These are phyloP conservation scores for Acleris emargana DNA, from an alignment of 2,888 invertebrate species.

Conservation along the genomic window DNA sequence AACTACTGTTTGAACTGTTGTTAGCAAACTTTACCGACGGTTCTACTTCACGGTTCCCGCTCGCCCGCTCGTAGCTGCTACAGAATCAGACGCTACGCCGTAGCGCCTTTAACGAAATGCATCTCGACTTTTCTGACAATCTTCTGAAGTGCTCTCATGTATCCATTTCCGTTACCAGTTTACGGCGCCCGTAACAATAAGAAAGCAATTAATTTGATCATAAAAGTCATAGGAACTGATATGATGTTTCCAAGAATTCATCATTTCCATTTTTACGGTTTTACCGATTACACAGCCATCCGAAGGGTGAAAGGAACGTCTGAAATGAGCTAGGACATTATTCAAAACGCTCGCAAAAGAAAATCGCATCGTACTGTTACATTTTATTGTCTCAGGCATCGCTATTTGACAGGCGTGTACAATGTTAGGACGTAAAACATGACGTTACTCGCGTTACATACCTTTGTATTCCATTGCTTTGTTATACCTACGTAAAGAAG, in stretches of 20 bases:
- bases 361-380: conserved; percentile 10
- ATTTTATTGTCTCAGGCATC: conserved; percentile 17
- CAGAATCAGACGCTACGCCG: conserved; percentile 15
- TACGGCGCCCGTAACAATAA: conserved; percentile 15
- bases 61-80: conserved; percentile 17
- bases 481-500: conserved; percentile 1
- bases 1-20: conserved; percentile 8
- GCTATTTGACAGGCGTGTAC: conserved; percentile 19
- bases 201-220: conserved; percentile 19
- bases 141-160: conserved; percentile 12
- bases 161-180: conserved; percentile 13
- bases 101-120: conserved; percentile 11
- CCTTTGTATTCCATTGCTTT: conserved; percentile 2
- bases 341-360: conserved; percentile 11
- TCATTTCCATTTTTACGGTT: conserved; percentile 24
- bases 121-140: background rate
- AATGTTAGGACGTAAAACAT: conserved; percentile 13
- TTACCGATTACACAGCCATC: conserved; percentile 25
- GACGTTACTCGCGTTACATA: conserved; percentile 12
- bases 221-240: conserved; percentile 23
- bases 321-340: conserved; percentile 9
- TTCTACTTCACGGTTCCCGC: conserved; percentile 6
- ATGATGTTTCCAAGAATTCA: conserved; percentile 24
- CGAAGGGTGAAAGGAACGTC: background rate
- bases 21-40: conserved; percentile 2